Conservation (phyloP, 2,113 vertebrate species). For the Grallaria varia region DNA sequence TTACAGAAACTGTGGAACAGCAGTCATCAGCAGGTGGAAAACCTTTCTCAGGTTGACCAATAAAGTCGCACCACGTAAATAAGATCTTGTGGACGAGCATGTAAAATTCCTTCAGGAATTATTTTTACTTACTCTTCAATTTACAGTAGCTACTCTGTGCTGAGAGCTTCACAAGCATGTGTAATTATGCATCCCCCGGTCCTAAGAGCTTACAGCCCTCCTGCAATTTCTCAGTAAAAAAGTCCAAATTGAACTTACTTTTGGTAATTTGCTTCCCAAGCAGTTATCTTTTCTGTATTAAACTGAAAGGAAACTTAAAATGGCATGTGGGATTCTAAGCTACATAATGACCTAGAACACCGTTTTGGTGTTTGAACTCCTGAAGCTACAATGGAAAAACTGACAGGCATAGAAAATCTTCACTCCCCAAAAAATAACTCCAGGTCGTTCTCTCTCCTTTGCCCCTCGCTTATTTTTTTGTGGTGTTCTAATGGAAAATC, state of each 20-base stretch:
- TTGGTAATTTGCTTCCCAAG: conserved; percentile 13
- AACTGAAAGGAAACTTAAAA: background rate
- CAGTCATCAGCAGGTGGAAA: background rate
- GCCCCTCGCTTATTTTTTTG: background rate
- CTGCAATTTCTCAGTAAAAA: background rate
- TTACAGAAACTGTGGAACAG: background rate
- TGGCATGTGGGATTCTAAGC: background rate
- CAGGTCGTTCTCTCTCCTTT: background rate
- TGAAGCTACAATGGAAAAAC: background rate
- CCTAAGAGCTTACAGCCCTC: conserved; percentile 11
- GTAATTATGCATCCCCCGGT: background rate
- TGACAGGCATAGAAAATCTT: background rate
- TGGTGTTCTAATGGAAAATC: background rate
- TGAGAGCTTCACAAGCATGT: background rate
- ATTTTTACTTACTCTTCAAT: conserved; percentile 32
- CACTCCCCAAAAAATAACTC: background rate
- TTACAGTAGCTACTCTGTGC: background rate
- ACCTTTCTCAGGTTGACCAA: background rate
- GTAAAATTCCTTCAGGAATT: conserved; percentile 26
- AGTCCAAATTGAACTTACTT: background rate
- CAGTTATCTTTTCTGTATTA: conserved; percentile 12
- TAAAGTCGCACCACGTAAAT: background rate
- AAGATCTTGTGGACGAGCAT: background rate
- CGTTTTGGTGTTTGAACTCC: background rate
- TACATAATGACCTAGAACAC: background rate